Conservation (phyloP, 1,140 invertebrate species). For the Lepidurus packardi region DNA sequence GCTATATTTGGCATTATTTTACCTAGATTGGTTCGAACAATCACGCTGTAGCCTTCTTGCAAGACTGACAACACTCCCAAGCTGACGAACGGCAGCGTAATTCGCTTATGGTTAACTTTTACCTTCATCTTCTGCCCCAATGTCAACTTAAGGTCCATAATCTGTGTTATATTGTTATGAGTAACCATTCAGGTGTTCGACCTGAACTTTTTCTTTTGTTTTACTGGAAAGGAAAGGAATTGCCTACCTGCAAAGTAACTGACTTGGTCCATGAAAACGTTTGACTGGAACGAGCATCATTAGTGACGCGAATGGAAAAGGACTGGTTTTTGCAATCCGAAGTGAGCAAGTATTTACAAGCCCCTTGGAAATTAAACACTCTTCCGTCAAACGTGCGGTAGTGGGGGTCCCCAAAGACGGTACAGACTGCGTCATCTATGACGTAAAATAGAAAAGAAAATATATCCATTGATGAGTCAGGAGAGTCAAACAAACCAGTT, state of each 20-base stretch:
- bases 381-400: conserved; percentile 89
- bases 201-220: no score
- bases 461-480: not conserved
- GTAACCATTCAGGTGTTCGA: no score
- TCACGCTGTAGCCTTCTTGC: conserved; percentile 45
- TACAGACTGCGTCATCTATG: conserved; percentile 75
- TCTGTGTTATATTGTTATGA: conserved; percentile 31
- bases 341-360: conserved; percentile 81
- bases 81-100: conserved; percentile 58
- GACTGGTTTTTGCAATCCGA: conserved; percentile 67
- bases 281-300: conserved; percentile 69
- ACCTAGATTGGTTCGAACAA: conserved; percentile 45
- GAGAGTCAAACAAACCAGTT: not conserved
- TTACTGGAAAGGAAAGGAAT: no score
- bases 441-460: conserved; percentile 37
- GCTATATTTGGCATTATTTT: conserved; percentile 27
- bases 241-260: conserved; percentile 63
- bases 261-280: conserved; percentile 82
- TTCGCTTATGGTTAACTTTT: conserved; percentile 72
- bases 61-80: conserved; percentile 45
- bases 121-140: conserved; percentile 79
- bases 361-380: conserved; percentile 83
- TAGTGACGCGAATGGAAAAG: conserved; percentile 82
- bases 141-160: conserved; percentile 62
- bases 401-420: conserved; percentile 87